Evolutionary conservation across 2,797 vertebrate species (phyloP), one percentile per base, ranked within the genome.

Genomic region (Sciurus carolinensis): DNA sequence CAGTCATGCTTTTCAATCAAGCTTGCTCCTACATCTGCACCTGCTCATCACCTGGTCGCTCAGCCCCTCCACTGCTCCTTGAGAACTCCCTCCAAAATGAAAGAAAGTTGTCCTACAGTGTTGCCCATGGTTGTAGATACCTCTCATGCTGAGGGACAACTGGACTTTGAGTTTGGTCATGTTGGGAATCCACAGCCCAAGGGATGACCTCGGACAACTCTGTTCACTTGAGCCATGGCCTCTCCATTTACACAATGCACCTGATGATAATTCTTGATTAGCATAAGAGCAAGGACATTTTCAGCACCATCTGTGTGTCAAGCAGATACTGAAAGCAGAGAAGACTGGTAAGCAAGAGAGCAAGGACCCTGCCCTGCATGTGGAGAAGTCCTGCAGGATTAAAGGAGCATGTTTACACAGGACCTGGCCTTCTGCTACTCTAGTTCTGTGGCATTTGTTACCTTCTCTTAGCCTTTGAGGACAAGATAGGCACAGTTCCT

Each of bases 51-150:
- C 33, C 36, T 1, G 2, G n/a, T 36, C 36, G 36, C 36, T 36
- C 20, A 8, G 44, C 44, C 5, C 1, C 47, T 30, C 50, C 3
- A 14, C 33, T 4, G 1, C 39, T 30, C 50, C 3, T 18, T 20
- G 39, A 77, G 24, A 73, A 20, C 62, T 42, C 67, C 2, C 0
- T 39, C 3, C 3, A 2, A 30, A 13, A 9, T 1, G 7, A 12
- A 17, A 10, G 5, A 0, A 3, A 42, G 24, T 30, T 10, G 1
- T 15, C 42, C 36, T 39, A 20, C 42, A 13, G 7, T 36, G 18
- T 13, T n/a, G 57, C 44, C 15, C 1, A 0, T 52, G n/a, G 10
- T n/a, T 3, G 24, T 2, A 0, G 8, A 50, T 28, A 22, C 5
- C 15, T 4, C 52, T 54, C 52, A 7, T 30, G 20, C 3, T 6